These are phyloP conservation scores for Trissoscelio sp. DNA, from an alignment of 2,888 invertebrate genomes.

Conservation along the genomic window DNA sequence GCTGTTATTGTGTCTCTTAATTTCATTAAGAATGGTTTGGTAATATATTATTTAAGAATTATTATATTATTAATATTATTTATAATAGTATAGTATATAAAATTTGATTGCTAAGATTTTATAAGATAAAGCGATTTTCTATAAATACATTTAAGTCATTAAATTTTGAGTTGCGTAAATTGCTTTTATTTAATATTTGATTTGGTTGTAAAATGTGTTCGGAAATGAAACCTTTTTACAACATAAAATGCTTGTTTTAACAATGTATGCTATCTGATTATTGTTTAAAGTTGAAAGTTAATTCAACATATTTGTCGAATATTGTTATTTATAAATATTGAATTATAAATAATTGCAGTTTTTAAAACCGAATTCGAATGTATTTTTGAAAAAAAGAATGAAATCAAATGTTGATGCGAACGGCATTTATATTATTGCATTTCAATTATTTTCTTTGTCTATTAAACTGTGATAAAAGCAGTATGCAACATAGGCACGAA, in stretches of 20 bases:
- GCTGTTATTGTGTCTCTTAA: conserved; percentile 8
- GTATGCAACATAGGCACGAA: background rate
- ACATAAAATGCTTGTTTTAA: background rate
- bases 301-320: background rate
- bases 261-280: too few species aligned
- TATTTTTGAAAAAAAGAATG: background rate
- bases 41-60: conserved; percentile 11
- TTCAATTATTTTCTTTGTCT: background rate
- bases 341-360: too few species aligned
- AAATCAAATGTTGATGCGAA: background rate
- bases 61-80: conserved; percentile 30
- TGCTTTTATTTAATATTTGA: background rate
- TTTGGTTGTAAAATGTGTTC: background rate
- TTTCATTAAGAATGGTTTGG: background rate
- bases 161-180: background rate
- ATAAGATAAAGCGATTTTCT: background rate
- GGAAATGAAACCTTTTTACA: background rate
- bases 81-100: conserved; percentile 22
- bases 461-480: conserved; percentile 8
- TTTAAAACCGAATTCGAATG: background rate
- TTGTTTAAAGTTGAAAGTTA: background rate
- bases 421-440: background rate
- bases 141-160: background rate
- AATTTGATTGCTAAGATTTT: too few species aligned
- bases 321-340: background rate